Evolutionary conservation across 1,140 invertebrate genomes (phyloP).

Genomic region (Ceratosolen fusciceps): DNA sequence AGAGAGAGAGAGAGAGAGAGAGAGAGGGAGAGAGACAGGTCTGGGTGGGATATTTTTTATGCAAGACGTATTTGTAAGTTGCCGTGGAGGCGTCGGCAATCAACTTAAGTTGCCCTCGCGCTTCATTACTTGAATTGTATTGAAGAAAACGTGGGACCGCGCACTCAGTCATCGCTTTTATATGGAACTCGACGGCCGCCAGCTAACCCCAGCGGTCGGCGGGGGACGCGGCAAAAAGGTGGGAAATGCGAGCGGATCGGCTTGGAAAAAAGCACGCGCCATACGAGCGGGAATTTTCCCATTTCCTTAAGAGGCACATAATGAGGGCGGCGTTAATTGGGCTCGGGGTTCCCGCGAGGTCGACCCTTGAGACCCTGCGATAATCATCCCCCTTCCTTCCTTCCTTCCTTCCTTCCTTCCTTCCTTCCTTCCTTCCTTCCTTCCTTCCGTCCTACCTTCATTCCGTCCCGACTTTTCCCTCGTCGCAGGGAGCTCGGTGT

Average conservation of each 20-base stretch:
- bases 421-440: too few species aligned
- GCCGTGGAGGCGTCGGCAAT: background rate
- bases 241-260: background rate
- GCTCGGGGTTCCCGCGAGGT: background rate
- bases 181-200: background rate
- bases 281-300: background rate
- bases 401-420: too few species aligned
- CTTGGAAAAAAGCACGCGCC: background rate
- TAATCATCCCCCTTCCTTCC: background rate
- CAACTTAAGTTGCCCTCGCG: background rate
- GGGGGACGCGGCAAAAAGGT: background rate
- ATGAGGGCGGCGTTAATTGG: conserved; percentile 29
- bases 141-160: background rate
- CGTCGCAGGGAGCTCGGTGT: too few species aligned
- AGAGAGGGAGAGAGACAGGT: too few species aligned
- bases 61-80: conserved; percentile 4
- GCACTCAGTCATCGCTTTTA: background rate
- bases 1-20: too few species aligned
- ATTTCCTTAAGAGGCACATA: conserved; percentile 21
- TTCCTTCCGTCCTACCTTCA: too few species aligned
- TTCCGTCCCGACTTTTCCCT: too few species aligned
- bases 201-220: background rate
- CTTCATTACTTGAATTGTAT: background rate
- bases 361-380: background rate
- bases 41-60: background rate